Percentiles rank a stretch among this genome's conserved stretches.
These are phyloP conservation scores for Diaphora mendica DNA, from an alignment of 2,888 invertebrate genomes.

Conservation along the genomic window DNA sequence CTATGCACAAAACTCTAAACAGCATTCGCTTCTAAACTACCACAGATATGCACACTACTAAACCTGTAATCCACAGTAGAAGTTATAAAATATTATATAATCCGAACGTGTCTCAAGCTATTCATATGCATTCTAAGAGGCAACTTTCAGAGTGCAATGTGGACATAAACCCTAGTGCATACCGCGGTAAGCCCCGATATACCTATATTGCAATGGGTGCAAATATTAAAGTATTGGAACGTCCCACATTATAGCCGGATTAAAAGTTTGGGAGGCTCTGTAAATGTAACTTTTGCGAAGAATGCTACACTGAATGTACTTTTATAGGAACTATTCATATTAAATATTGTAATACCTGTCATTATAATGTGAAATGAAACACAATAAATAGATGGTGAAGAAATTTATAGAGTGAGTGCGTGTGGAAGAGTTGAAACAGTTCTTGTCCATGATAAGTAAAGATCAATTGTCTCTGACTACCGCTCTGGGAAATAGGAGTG, in stretches of 20 bases:
- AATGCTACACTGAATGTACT: neutral
- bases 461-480: too few relatives aligned
- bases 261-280: slow-evolving; percentile 25
- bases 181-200: slow-evolving; percentile 53
- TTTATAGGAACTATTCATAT: neutral
- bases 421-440: too few relatives aligned
- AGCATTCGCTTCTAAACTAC: too few relatives aligned
- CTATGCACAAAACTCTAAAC: too few relatives aligned
- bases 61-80: too few relatives aligned
- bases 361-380: too few relatives aligned
- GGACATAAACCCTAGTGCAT: slow-evolving; percentile 28
- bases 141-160: slow-evolving; percentile 12
- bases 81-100: too few relatives aligned
- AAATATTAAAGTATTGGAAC: slow-evolving; percentile 62
- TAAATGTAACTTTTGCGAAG: slow-evolving; percentile 1
- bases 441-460: too few relatives aligned
- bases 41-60: too few relatives aligned
- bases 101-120: neutral
- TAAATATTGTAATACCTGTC: neutral
- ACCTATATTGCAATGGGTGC: slow-evolving; percentile 61
- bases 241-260: slow-evolving; percentile 40
- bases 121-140: slow-evolving; percentile 15
- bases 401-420: too few relatives aligned
- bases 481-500: too few relatives aligned
- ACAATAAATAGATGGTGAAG: too few relatives aligned